phyloP scores from a whole-genome alignment of 2,888 invertebrate genomes.

The Ctena decussata region DNA sequence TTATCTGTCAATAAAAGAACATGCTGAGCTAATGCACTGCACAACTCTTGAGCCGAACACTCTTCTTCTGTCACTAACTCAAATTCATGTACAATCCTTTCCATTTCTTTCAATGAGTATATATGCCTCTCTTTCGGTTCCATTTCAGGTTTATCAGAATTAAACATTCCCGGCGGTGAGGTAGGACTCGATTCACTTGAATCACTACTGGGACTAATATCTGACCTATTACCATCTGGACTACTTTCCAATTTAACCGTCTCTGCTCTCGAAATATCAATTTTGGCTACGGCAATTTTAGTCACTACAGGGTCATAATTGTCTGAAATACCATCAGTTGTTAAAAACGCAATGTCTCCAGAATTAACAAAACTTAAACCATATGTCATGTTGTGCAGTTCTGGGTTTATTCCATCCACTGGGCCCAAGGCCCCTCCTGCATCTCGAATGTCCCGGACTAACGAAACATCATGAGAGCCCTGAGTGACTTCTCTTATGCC shows the following conservation, averaged over 20 bases:
- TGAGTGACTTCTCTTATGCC: conserved; percentile 92
- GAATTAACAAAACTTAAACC: conserved; percentile 93
- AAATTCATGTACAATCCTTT: conserved; percentile 85
- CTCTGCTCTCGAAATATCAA: neutral
- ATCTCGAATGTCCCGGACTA: conserved; percentile 95
- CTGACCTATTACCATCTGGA: neutral
- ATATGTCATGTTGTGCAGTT: conserved; percentile 94
- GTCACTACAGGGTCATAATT: conserved; percentile 97
- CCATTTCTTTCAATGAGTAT: conserved; percentile 91
- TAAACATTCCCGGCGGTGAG: conserved; percentile 41
- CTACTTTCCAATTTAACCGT: conserved; percentile 4
- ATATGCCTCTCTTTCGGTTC: conserved; percentile 90
- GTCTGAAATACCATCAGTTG: conserved; percentile 96
- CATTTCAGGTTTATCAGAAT: conserved; percentile 84
- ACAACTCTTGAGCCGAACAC: conserved; percentile 85
- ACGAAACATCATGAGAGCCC: conserved; percentile 94
- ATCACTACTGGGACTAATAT: conserved; percentile 29
- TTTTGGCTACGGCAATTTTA: conserved; percentile 90
- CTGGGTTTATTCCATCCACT: conserved; percentile 93
- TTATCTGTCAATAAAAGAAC: conserved; percentile 91
- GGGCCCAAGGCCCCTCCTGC: conserved; percentile 96
- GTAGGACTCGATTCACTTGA: conserved; percentile 63
- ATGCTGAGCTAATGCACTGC: conserved; percentile 86
- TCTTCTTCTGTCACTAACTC: conserved; percentile 85
- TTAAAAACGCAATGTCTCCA: conserved; percentile 94